These are phyloP conservation scores for Danaus plexippus DNA, from an alignment of 1,140 invertebrate species.

Conservation along the genomic window DNA sequence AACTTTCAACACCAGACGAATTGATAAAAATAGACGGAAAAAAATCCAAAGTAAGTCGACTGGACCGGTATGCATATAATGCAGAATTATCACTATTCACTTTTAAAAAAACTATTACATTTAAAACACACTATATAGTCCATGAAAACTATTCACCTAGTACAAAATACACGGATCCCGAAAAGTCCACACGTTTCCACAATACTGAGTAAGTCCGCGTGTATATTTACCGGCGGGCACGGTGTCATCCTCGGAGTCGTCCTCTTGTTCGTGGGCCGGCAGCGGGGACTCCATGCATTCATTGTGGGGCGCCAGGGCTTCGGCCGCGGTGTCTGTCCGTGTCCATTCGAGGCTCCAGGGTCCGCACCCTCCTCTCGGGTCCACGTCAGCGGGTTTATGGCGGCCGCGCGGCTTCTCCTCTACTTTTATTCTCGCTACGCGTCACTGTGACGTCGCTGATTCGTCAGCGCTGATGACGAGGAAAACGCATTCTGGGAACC, in stretches of 20 bases:
- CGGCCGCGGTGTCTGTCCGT: constrained; percentile 5
- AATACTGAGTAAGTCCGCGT: background rate
- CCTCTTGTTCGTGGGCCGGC: constrained; percentile 33
- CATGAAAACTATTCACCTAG: no score
- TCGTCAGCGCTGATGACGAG: constrained; percentile 49
- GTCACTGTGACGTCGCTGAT: constrained; percentile 53
- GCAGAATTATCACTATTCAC: no score
- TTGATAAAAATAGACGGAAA: no score
- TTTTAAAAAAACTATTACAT: no score
- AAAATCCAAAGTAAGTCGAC: no score
- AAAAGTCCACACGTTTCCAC: no score
- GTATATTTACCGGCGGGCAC: constrained; percentile 50
- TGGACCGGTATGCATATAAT: no score
- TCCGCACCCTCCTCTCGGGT: no score
- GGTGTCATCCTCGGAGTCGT: constrained; percentile 44
- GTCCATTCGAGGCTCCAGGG: no score
- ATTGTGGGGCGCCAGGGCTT: constrained; percentile 51
- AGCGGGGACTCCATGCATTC: constrained; percentile 52
- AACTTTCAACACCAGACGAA: no score
- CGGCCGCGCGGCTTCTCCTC: constrained; percentile 29
- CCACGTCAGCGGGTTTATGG: constrained; percentile 26
- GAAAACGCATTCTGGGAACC: constrained; percentile 68
- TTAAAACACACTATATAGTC: no score
- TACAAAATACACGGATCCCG: no score
- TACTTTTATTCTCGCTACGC: constrained; percentile 47